Base-by-base conservation (phyloP, 2,888 invertebrate genomes). In the Merodon equestris region DNA sequence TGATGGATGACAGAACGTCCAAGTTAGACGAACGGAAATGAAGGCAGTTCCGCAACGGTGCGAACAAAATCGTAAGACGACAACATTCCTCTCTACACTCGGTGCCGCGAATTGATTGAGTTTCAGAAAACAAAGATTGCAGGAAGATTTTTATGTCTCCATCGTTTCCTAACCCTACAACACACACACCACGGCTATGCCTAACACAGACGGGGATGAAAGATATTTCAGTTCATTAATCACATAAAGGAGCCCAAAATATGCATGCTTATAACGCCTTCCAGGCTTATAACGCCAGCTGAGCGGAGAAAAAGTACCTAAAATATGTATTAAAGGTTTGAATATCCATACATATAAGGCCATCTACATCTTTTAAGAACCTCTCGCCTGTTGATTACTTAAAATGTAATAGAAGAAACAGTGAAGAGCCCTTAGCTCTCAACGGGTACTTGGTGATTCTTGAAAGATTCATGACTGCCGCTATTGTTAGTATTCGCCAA, bases 201-300 rank as follows among this genome's bases (percentile, higher is more conserved):
- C 60, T 48, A 47, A 48, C 53, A 63, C 27, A 47, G 53, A 47
- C 58, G 47, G 67, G 67, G 67, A 68, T 61, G 61, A 74, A 56
- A 74, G 61, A 74, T 74, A 74, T 74, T 68, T 68, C 68, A 74
- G 74, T 67, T 74, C 74, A 74, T 74, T 74, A 74, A 74, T 74
- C 74, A 74, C 61, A 51, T 38, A 56, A 38, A 61, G 60, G 56
- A 48, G 19, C 54, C 36, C 50, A 18, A 50, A 67, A 53, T 64
- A 64, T 53, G 45, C 40, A 42, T 53, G 58, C 54, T 73, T 58
- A 73, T 66, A 73, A 66, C 58, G 53, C 27, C 44, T 53, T 47
- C 50, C 15, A 57, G 27, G 27, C 12, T 45, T 44, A 10, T 13
- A 7, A 27, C 14, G 34, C 19, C 27, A 17, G 47, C n/a, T 12